These are phyloP conservation scores for Carollia perspicillata DNA, from an alignment of 2,113 vertebrate species.

Conservation along the genomic window DNA sequence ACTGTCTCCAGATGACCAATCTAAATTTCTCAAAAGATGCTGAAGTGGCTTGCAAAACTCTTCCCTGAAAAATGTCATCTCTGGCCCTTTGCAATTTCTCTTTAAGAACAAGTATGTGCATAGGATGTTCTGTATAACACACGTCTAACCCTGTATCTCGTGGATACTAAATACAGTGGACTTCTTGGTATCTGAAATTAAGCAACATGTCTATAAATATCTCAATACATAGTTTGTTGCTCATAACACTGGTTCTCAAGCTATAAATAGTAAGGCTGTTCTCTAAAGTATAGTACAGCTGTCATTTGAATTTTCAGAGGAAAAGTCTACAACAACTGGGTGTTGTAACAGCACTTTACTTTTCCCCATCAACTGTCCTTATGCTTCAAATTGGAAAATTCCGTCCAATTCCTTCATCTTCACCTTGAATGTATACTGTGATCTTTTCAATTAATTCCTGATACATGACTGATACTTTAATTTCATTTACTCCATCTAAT, in stretches of 20 bases:
- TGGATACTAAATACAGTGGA: not conserved
- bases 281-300: constrained; percentile 67
- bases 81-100: not conserved
- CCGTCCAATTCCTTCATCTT: not conserved
- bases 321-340: constrained; percentile 5
- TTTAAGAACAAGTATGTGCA: not conserved
- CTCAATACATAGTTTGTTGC: constrained; percentile 51
- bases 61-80: not conserved
- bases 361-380: not conserved
- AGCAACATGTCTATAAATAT: constrained; percentile 65
- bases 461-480: constrained; percentile 17
- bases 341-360: not conserved
- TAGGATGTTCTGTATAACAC: not conserved
- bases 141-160: not conserved
- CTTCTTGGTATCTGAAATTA: constrained; percentile 25
- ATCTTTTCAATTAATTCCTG: not conserved
- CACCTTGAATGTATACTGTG: not conserved
- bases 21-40: not conserved
- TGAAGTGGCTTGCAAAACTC: not conserved
- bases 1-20: not conserved
- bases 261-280: constrained; percentile 65
- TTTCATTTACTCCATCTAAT: constrained; percentile 23
- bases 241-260: constrained; percentile 55
- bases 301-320: constrained; percentile 51
- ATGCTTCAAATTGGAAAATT: constrained; percentile 20